Base-by-base conservation (phyloP, 92 coral and sea anemone species). In the Metridium senile region DNA sequence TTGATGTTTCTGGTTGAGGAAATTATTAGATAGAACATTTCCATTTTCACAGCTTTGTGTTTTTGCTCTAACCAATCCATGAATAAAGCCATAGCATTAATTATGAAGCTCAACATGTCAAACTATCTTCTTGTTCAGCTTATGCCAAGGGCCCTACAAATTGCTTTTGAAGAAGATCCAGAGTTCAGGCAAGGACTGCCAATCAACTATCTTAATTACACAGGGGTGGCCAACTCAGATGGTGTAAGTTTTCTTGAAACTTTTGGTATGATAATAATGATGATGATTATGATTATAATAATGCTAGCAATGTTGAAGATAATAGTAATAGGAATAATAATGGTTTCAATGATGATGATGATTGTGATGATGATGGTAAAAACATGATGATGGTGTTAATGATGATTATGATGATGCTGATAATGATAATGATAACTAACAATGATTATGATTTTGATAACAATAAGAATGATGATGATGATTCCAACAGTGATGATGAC, bases 161-260 rank as follows among this genome's bases (percentile, higher is more conserved):
- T 85, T 31, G 99, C 99, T n/a, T 89, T 96, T 85, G 97, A 92
- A 39, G 99, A 96, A 67, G 99, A 96, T 74, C 91, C 86, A 16
- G 97, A 96, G 27, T 96, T 96, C 71, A 81, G 99, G 16, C 91
- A 89, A 84, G 99, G 99, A 33, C 86, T 96, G 43, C 99, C 99
- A 0, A 84, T 96, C 26, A 88, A 87, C 79, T 96, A 89, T 64
- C 88, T 96, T 39, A 83, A 81, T 74, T 96, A 76, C 34, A 86
- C 86, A 74, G 99, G 99, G 58, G 88, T 96, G 62, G 88, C 96
- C 30, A 92, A 96, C 68, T 85, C 96, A 0, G 99, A 96, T 32
- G 51, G 76, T 71, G 99, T 92, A 71, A 79, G 97, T 63, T 62
- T 1, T 9, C 57, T 33, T 1, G 27, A 62, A 26, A 25, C 29